Percentiles rank a stretch among this genome's conserved stretches.
These are phyloP conservation scores for Sphaerophoria taeniata DNA, from an alignment of 2,888 invertebrate genomes.

Conservation along the genomic window DNA sequence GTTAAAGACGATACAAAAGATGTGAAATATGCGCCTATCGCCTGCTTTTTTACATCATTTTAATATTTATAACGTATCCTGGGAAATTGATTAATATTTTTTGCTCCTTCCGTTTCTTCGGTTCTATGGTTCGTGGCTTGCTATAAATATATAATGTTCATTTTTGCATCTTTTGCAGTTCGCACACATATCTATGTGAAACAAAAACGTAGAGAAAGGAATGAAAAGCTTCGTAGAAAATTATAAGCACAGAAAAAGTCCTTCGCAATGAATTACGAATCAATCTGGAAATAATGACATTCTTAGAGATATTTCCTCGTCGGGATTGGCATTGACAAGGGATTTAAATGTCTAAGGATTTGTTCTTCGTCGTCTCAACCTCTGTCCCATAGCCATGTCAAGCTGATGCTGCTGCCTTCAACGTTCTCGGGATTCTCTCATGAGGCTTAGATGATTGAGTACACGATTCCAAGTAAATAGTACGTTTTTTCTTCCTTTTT, in stretches of 20 bases:
- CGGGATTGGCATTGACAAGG: slow-evolving; percentile 34
- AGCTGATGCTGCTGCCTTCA: not conserved
- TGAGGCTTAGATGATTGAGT: slow-evolving; percentile 65
- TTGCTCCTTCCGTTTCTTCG: not conserved
- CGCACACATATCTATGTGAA: slow-evolving; percentile 5
- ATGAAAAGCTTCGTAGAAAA: not conserved
- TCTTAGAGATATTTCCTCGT: slow-evolving; percentile 49
- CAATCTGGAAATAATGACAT: slow-evolving; percentile 71
- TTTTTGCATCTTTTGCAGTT: slow-evolving; percentile 48
- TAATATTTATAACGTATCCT: slow-evolving; percentile 67
- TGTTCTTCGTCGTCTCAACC: slow-evolving; percentile 6
- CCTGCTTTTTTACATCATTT: slow-evolving; percentile 43
- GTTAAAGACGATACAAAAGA: slow-evolving; percentile 24
- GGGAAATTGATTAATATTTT: slow-evolving; percentile 60
- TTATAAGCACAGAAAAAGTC: slow-evolving; percentile 38
- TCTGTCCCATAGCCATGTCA: not conserved
- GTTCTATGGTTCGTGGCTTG: not conserved
- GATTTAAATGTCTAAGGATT: slow-evolving; percentile 68
- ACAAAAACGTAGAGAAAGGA: not conserved
- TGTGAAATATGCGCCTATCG: not conserved
- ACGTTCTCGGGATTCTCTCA: slow-evolving; percentile 21
- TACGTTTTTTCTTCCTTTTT: slow-evolving; percentile 17
- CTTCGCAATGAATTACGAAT: slow-evolving; percentile 66
- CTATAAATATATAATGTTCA: slow-evolving; percentile 17
- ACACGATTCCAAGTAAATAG: slow-evolving; percentile 32